Conservation (phyloP, 2,888 invertebrate genomes). For the Papilio protenor region DNA sequence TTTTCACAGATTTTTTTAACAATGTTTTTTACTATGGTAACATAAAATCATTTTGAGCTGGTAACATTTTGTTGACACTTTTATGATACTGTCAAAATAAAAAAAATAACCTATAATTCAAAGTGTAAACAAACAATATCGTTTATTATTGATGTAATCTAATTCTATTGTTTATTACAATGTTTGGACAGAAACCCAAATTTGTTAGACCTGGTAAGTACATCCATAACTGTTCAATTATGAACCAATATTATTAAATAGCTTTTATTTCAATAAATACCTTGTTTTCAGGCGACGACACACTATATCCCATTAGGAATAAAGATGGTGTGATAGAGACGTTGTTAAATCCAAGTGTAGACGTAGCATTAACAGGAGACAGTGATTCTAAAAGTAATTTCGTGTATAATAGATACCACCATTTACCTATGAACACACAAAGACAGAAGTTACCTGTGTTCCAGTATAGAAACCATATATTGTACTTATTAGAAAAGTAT, state of each 20-base stretch:
- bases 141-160: not conserved
- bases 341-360: conserved; percentile 70
- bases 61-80: not conserved
- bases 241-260: not conserved
- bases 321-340: conserved; percentile 74
- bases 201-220: conserved; percentile 37
- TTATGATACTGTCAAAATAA: not conserved
- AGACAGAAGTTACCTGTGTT: conserved; percentile 94
- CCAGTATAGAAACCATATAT: conserved; percentile 92
- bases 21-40: not conserved
- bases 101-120: conserved; percentile 1
- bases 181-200: conserved; percentile 34
- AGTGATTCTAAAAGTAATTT: conserved; percentile 87
- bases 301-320: conserved; percentile 71
- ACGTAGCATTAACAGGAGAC: conserved; percentile 78
- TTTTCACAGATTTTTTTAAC: no score
- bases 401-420: conserved; percentile 93
- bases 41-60: not conserved
- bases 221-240: not conserved
- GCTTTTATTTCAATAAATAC: not conserved
- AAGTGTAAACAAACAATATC: not conserved
- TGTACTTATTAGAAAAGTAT: conserved; percentile 93
- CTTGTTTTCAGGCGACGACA: conserved; percentile 56
- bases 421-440: conserved; percentile 93
- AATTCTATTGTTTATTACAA: conserved; percentile 7